Evolutionary conservation across 92 coral and sea anemone species (phyloP), one percentile per base, ranked within the genome.

Genomic region (Metridium senile): DNA sequence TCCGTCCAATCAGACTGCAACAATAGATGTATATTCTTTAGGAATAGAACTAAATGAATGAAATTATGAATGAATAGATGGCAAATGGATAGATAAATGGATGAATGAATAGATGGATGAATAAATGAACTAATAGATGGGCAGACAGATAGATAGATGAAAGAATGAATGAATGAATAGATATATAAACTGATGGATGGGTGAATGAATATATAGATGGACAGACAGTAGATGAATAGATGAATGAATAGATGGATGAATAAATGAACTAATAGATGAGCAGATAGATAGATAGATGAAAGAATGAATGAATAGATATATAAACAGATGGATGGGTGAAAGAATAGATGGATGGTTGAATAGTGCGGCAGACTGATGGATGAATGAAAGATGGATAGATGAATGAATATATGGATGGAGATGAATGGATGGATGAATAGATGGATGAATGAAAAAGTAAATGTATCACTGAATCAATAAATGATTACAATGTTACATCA

Each of bases 1-100:
- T 85, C 87, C 33, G 97, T 94, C 97, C 98, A 94, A 19, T 88
- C 86, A 22, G 91, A 84, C 92, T 91, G 65, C 30, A 72, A 30
- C 51, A 23, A 9, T 69, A 32, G 21, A 31, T 9, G 29, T 26
- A 19, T 8, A 29, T 22, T 1, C 19, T 62, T n/a, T n/a, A n/a
- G n/a, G n/a, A n/a, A n/a, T n/a, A n/a, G n/a, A n/a, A n/a, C n/a
- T n/a, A n/a, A n/a, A n/a, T n/a, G n/a, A n/a, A n/a, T n/a, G n/a
- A n/a, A n/a, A n/a, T n/a, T n/a, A n/a, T n/a, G n/a, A n/a, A n/a
- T n/a, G n/a, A n/a, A n/a, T n/a, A n/a, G n/a, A n/a, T n/a, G n/a
- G n/a, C n/a, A n/a, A n/a, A n/a, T n/a, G n/a, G n/a, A n/a, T n/a
- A n/a, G n/a, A n/a, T n/a, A n/a, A n/a, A n/a, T n/a, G n/a, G n/a